Percentiles rank a stretch among this genome's conserved stretches.
Conservation (phyloP, 2,113 vertebrate species). For the Equus przewalskii region DNA sequence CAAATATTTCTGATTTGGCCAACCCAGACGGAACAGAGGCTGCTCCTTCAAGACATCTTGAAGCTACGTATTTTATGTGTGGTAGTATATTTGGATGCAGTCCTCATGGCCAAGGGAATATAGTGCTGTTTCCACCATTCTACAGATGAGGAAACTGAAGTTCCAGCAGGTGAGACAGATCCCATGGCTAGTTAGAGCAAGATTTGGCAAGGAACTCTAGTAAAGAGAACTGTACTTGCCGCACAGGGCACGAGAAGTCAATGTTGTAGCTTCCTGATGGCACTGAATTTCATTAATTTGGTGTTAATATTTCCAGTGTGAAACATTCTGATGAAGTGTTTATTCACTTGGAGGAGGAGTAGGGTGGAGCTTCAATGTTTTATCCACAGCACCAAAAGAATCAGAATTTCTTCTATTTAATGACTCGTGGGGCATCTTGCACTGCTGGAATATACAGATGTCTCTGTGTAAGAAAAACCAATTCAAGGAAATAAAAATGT, state of each 20-base stretch:
- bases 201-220: neutral
- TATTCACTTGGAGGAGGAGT: conserved; percentile 66
- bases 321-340: conserved; percentile 73
- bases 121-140: neutral
- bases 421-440: neutral
- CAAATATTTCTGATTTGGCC: neutral
- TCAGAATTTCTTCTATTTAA: conserved; percentile 42
- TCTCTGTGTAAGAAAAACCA: conserved; percentile 7
- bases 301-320: conserved; percentile 78
- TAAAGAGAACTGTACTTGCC: neutral
- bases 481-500: conserved; percentile 45
- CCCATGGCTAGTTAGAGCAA: neutral
- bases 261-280: conserved; percentile 23
- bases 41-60: rapidly evolving
- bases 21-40: neutral
- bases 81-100: neutral
- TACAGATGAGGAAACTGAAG: neutral
- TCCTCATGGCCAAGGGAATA: neutral
- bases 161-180: neutral
- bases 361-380: neutral
- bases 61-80: neutral
- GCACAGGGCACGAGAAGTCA: conserved; percentile 17
- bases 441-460: conserved; percentile 42
- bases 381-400: neutral
- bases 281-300: conserved; percentile 70